These are phyloP conservation scores for Caenorhabditis sp. DNA, from an alignment of 2,888 invertebrate species.

Conservation along the genomic window DNA sequence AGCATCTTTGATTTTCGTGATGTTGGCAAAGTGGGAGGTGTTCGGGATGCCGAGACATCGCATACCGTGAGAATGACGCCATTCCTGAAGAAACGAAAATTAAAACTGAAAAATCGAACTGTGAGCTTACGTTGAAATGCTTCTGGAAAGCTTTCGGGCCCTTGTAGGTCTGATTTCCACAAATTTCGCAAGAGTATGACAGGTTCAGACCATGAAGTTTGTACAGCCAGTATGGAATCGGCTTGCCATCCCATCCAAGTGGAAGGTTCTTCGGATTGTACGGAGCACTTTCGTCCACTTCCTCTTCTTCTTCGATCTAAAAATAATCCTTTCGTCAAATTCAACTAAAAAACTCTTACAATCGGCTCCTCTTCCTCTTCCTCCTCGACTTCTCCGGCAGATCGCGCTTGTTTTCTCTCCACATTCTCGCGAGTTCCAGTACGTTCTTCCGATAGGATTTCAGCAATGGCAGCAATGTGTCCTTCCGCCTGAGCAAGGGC, in stretches of 20 bases:
- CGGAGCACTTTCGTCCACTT: slow-evolving; percentile 93
- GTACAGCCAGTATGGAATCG: slow-evolving; percentile 86
- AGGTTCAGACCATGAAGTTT: slow-evolving; percentile 99
- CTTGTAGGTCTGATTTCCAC: slow-evolving; percentile 93
- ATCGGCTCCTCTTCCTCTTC: slow-evolving; percentile 88
- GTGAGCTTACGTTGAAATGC: slow-evolving; percentile 90
- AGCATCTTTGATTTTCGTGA: slow-evolving; percentile 88
- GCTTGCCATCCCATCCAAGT: slow-evolving; percentile 86
- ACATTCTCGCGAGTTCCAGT: slow-evolving; percentile 97
- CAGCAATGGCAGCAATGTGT: slow-evolving; percentile 65
- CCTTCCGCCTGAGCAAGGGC: slow-evolving; percentile 49
- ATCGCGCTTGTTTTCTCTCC: slow-evolving; percentile 93
- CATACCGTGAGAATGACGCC: slow-evolving; percentile 92
- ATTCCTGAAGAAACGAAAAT: slow-evolving; percentile 85
- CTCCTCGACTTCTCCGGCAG: slow-evolving; percentile 84
- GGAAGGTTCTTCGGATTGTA: slow-evolving; percentile 99
- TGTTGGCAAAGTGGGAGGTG: slow-evolving; percentile 99
- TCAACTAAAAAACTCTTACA: slow-evolving; percentile 23
- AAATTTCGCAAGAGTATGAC: slow-evolving; percentile 98
- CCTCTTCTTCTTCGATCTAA: slow-evolving; percentile 76
- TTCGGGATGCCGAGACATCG: slow-evolving; percentile 98
- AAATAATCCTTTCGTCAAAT: slow-evolving; percentile 13
- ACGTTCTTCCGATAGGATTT: slow-evolving; percentile 87
- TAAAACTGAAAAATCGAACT: neutral
- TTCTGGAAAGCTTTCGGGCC: slow-evolving; percentile 99